A percentile compares a stretch with the other conserved stretches of the same genome.
These are phyloP conservation scores for Sympetrum striolatum DNA, from an alignment of 2,888 invertebrate species.

Conservation along the genomic window DNA sequence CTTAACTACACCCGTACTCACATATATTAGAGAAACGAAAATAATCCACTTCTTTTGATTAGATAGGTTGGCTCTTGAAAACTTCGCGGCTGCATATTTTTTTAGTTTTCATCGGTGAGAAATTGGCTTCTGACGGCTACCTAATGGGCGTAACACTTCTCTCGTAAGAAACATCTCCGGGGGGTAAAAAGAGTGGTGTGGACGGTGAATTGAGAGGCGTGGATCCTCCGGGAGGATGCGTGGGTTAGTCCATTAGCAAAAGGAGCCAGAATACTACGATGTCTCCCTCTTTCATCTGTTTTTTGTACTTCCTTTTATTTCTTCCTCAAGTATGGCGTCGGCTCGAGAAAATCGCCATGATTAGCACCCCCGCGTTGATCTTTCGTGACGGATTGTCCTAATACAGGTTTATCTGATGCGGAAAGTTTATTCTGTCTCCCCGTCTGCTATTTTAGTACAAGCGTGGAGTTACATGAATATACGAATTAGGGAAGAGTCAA, in stretches of 20 bases:
- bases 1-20: no score
- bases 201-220: neutral
- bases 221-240: neutral
- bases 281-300: neutral
- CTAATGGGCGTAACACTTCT: neutral
- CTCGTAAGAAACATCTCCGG: no score
- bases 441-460: no score
- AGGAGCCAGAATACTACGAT: neutral
- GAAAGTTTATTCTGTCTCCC: neutral
- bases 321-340: neutral
- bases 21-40: no score
- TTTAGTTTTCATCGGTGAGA: neutral
- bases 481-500: no score
- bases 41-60: no score
- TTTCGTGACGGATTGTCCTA: neutral
- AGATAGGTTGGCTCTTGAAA: no score
- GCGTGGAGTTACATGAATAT: no score
- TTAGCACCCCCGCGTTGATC: neutral
- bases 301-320: neutral
- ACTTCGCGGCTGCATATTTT: no score
- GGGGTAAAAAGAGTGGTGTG: no score
- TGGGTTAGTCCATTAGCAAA: neutral
- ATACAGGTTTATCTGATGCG: neutral
- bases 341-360: neutral
- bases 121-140: neutral